These are phyloP conservation scores for Leptoclinus maculatus DNA, from an alignment of 2,797 vertebrate genomes.

Conservation along the genomic window DNA sequence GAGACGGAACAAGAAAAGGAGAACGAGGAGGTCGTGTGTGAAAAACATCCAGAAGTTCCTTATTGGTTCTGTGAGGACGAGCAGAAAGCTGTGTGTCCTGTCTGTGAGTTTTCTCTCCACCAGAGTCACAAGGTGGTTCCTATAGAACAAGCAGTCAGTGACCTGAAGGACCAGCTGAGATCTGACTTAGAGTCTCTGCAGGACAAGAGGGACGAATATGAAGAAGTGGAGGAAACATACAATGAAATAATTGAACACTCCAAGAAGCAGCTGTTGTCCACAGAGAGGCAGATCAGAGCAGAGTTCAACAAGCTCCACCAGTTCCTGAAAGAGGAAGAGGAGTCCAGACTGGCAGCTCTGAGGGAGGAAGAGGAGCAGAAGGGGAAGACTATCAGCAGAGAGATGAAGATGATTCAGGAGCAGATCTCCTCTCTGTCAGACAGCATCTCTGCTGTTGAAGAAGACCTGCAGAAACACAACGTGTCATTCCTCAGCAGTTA, in stretches of 20 bases:
- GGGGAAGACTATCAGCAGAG: conserved; percentile 42
- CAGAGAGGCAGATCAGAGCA: too few species aligned
- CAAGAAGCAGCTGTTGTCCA: too few species aligned
- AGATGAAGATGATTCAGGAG: conserved; percentile 54
- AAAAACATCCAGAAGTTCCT: too few species aligned
- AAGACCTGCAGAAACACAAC: conserved; percentile 49
- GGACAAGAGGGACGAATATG: too few species aligned
- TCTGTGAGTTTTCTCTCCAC: conserved; percentile 28
- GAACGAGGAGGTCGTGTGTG: background rate
- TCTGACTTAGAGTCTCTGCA: too few species aligned
- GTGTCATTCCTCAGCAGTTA: conserved; percentile 40
- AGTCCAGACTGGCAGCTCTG: conserved; percentile 72
- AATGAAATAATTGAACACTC: too few species aligned
- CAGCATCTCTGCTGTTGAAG: conserved; percentile 56
- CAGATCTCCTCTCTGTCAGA: conserved; percentile 59
- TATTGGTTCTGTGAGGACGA: conserved; percentile 4
- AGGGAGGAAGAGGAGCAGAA: conserved; percentile 70
- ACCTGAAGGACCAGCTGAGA: too few species aligned
- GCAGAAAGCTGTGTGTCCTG: background rate
- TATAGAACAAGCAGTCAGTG: conserved; percentile 13
- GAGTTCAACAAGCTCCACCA: too few species aligned
- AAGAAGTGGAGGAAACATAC: too few species aligned
- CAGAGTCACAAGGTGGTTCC: conserved; percentile 30
- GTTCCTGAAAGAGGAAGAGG: conserved; percentile 65
- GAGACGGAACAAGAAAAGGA: background rate